Base-by-base conservation (phyloP, 2,113 vertebrate species). In the Dicrurus megarhynchus region DNA sequence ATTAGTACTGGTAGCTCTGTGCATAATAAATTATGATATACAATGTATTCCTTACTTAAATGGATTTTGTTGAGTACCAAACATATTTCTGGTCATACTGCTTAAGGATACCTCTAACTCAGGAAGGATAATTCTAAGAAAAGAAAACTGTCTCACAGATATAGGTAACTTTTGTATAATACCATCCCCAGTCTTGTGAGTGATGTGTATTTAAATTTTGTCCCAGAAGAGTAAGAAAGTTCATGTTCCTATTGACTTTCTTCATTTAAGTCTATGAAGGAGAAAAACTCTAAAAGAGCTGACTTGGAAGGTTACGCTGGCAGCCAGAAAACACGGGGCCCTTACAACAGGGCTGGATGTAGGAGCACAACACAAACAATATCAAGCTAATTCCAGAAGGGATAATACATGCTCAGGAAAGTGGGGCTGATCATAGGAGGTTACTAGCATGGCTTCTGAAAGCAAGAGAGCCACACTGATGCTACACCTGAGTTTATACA, bases 61-160 rank as follows among this genome's bases (percentile, higher is more conserved):
- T 59, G 6, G 44, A 67, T 90, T 96, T 91, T 77, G 75, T 87
- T 84, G 89, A 89, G 44, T 96, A 74, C 76, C n/a, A 92, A n/a
- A 60, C 68, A 65, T 84, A 65, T 90, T 93, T 67, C 42, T 91
- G 74, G 68, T 92, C 68, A 68, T 88, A 73, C 60, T 88, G 41
- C 68, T 97, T 85, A 80, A 84, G 30, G 47, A 68, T 56, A 77
- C 37, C 67, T 94, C 37, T 93, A 88, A 73, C 65, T 89, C 52
- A 32, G 39, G 89, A 88, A 84, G 67, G 26, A 17, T 63, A 90
- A 60, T 56, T 71, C 39, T 78, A 89, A 89, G 47, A 39, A 76
- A 55, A 82, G 32, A 61, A 73, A 93, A 37, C 6, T 75, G 91
- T 93, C 84, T 95, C 39, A 88, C 63, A 94, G 68, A 55, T 53